Evolutionary conservation across 2,888 invertebrate genomes (phyloP).

Genomic region (Ormyrus labotus): DNA sequence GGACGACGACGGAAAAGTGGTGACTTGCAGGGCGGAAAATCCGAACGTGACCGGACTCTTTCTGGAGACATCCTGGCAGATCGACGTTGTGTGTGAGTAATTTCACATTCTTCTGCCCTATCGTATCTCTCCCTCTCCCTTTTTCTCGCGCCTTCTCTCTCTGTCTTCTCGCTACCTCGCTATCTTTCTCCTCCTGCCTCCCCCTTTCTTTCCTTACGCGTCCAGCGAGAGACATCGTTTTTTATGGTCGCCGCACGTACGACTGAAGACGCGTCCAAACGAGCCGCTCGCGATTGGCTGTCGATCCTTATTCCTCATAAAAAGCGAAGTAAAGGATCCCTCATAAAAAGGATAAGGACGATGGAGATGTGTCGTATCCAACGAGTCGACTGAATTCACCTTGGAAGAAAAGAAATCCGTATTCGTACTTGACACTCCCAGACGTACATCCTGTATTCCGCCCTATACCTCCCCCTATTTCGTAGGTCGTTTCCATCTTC

Average conservation of each 20-base stretch:
- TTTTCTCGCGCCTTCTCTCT: constrained; percentile 6
- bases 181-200: background rate
- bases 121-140: background rate
- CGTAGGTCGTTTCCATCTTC: background rate
- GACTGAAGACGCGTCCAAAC: constrained; percentile 47
- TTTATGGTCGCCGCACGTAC: constrained; percentile 54
- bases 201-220: constrained; percentile 3
- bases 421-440: constrained; percentile 15
- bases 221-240: constrained; percentile 43
- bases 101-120: constrained; percentile 52
- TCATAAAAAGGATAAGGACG: constrained; percentile 58
- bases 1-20: constrained; percentile 92
- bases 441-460: background rate
- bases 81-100: constrained; percentile 93
- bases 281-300: constrained; percentile 58
- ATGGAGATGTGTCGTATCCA: background rate
- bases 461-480: background rate
- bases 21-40: constrained; percentile 94
- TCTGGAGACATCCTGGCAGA: constrained; percentile 90
- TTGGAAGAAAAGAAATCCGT: constrained; percentile 34
- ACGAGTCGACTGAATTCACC: constrained; percentile 46
- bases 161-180: background rate
- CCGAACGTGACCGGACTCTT: constrained; percentile 90
- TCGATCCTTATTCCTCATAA: constrained; percentile 61
- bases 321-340: constrained; percentile 56